Conservation (phyloP, 2,888 invertebrate species). For the Eilema caniola region DNA sequence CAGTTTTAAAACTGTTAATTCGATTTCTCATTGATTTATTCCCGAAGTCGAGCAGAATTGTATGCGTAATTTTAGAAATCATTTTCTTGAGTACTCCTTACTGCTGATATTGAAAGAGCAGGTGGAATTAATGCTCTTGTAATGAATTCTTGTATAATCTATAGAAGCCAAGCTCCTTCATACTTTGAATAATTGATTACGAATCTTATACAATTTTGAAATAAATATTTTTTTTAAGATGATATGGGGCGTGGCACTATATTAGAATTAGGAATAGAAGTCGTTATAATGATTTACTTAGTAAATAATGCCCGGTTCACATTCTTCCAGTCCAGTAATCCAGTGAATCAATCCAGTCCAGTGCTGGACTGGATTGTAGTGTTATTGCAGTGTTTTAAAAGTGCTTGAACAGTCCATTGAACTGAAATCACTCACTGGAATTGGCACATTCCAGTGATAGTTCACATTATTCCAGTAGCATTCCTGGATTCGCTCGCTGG, state of each 20-base stretch:
- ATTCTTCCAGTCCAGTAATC: too few species aligned
- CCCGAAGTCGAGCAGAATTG: constrained; percentile 29
- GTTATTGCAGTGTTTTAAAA: too few species aligned
- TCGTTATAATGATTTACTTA: too few species aligned
- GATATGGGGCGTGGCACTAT: neutral
- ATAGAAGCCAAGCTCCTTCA: constrained; percentile 25
- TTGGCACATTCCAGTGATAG: too few species aligned
- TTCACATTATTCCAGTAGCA: too few species aligned
- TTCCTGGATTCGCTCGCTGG: too few species aligned
- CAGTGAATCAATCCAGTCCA: too few species aligned
- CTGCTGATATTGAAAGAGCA: constrained; percentile 30
- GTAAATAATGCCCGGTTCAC: too few species aligned
- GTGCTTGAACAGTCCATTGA: too few species aligned
- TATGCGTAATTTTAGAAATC: constrained; percentile 38
- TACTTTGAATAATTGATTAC: neutral
- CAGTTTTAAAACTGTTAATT: constrained; percentile 52
- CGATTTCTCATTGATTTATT: constrained; percentile 48
- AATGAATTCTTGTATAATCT: constrained; percentile 37
- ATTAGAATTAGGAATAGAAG: too few species aligned
- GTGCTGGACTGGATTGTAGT: too few species aligned
- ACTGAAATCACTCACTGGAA: too few species aligned
- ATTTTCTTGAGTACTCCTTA: constrained; percentile 30
- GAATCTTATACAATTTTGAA: neutral
- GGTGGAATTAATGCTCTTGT: constrained; percentile 41
- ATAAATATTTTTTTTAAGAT: neutral